Percentiles rank a stretch among this genome's conserved stretches.
These are phyloP conservation scores for Aeoliscus strigatus DNA, from an alignment of 2,797 vertebrate species.

Conservation along the genomic window DNA sequence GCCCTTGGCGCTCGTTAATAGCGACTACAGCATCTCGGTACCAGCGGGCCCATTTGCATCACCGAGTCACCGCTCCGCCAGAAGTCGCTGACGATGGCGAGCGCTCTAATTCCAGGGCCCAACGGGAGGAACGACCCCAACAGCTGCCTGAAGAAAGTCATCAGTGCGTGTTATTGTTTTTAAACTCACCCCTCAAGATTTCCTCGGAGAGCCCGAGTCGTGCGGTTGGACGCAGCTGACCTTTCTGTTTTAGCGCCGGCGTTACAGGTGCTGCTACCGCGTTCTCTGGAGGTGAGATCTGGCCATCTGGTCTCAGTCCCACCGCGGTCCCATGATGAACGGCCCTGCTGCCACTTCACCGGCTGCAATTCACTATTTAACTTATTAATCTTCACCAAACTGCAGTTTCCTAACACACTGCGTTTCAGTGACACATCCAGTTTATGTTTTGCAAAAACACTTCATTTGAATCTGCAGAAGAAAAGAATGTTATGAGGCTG, in stretches of 20 bases:
- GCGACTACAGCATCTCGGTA: slow-evolving; percentile 36
- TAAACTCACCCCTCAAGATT: slow-evolving; percentile 50
- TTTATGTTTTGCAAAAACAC: no score
- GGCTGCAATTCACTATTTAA: slow-evolving; percentile 11
- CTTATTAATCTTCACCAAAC: slow-evolving; percentile 16
- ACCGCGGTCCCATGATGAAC: slow-evolving; percentile 5
- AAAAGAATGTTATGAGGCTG: no score
- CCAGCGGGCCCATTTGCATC: slow-evolving; percentile 47
- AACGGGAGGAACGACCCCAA: slow-evolving; percentile 43
- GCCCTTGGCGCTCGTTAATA: slow-evolving; percentile 50
- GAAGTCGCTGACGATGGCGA: slow-evolving; percentile 51
- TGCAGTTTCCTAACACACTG: no score
- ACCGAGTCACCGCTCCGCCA: slow-evolving; percentile 29
- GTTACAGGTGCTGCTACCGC: slow-evolving; percentile 47
- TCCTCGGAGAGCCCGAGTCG: slow-evolving; percentile 44
- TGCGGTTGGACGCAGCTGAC: slow-evolving; percentile 47
- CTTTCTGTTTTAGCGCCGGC: slow-evolving; percentile 47
- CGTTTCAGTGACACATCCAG: no score
- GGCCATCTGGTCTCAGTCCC: slow-evolving; percentile 34
- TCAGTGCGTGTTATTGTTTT: slow-evolving; percentile 64
- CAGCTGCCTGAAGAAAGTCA: slow-evolving; percentile 57
- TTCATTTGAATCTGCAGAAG: no score
- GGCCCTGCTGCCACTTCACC: slow-evolving; percentile 14
- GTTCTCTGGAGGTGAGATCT: slow-evolving; percentile 15
- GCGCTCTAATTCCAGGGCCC: slow-evolving; percentile 44